phyloP scores from a whole-genome alignment of 2,888 invertebrate species.

The Mayetiola destructor region DNA sequence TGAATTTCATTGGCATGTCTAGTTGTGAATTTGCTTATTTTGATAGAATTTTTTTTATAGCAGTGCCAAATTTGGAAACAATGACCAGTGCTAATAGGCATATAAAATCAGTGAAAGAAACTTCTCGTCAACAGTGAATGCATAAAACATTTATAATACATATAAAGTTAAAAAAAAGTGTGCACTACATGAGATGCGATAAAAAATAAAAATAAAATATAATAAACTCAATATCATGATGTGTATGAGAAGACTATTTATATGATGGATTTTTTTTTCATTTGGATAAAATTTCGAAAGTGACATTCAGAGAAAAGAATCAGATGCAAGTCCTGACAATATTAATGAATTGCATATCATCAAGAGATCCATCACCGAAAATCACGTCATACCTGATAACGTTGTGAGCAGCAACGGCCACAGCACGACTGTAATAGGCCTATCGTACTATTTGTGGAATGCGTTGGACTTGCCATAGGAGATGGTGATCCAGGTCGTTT shows the following conservation, averaged over 20 bases:
- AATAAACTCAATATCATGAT: not conserved
- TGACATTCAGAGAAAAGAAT: not conserved
- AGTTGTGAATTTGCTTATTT: no score
- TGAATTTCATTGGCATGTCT: no score
- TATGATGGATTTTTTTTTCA: not conserved
- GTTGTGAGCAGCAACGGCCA: slow-evolving; percentile 69
- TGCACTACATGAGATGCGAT: no score
- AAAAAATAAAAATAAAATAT: not conserved
- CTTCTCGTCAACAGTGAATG: not conserved
- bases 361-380: not conserved
- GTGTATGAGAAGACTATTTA: not conserved
- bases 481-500: slow-evolving; percentile 83
- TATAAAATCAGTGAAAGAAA: not conserved
- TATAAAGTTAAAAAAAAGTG: no score
- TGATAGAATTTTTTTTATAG: no score
- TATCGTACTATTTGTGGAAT: slow-evolving; percentile 59
- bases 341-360: not conserved
- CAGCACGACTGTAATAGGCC: slow-evolving; percentile 68
- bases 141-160: not conserved
- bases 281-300: not conserved
- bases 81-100: no score
- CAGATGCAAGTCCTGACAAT: not conserved
- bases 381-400: slow-evolving; percentile 60
- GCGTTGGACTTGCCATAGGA: slow-evolving; percentile 73
- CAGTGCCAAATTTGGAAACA: no score